Conservation (phyloP, 1,140 invertebrate genomes). For the Eubasilissa regina region DNA sequence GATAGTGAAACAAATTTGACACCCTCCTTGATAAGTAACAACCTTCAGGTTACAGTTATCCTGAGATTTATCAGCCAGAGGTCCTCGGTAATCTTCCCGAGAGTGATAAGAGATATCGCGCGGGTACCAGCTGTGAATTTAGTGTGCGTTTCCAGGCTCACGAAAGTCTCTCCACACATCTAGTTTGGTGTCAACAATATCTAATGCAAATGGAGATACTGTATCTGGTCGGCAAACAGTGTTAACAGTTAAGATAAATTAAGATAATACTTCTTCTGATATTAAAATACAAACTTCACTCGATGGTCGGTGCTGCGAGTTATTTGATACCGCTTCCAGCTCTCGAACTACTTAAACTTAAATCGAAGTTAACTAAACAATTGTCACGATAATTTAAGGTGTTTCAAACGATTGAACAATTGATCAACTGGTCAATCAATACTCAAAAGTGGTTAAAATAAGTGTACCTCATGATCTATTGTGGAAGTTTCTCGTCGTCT, state of each 20-base stretch:
- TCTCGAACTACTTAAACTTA: neutral
- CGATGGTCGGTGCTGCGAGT: slow-evolving; percentile 37
- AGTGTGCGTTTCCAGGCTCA: slow-evolving; percentile 9
- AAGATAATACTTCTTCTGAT: slow-evolving; percentile 59
- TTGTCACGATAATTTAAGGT: too few species aligned
- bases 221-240: slow-evolving; percentile 59
- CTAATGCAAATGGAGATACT: slow-evolving; percentile 55
- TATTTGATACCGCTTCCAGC: slow-evolving; percentile 36
- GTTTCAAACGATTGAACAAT: too few species aligned
- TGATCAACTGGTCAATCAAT: too few species aligned
- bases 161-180: slow-evolving; percentile 36
- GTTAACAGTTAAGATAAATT: slow-evolving; percentile 61
- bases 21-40: slow-evolving; percentile 25
- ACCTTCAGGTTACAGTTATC: slow-evolving; percentile 14
- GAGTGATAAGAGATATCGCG: neutral
- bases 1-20: slow-evolving; percentile 4
- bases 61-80: slow-evolving; percentile 16
- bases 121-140: neutral
- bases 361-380: too few species aligned
- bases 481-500: too few species aligned
- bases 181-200: slow-evolving; percentile 57
- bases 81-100: slow-evolving; percentile 6
- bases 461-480: too few species aligned
- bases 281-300: slow-evolving; percentile 58
- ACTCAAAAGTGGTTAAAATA: too few species aligned